Percentiles rank a stretch among this genome's conserved stretches.
phyloP scores from a whole-genome alignment of 2,888 invertebrate species.

The Sphaeridia pumilis region DNA sequence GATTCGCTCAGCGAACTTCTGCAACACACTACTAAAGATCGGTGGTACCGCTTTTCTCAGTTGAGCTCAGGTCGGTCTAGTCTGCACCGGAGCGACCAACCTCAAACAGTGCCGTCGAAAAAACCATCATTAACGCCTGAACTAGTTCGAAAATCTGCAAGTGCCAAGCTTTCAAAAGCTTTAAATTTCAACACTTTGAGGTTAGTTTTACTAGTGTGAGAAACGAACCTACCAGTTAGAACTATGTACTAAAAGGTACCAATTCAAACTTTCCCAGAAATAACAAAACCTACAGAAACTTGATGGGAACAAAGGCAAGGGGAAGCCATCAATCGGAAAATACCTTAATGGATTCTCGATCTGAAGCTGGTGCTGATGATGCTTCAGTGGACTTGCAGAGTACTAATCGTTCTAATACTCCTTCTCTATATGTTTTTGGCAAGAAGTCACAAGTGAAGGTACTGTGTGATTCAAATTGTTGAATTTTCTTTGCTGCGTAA shows the following conservation, averaged over 20 bases:
- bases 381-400: slow-evolving; percentile 11
- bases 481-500: no score
- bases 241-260: no score
- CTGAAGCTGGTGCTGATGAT: slow-evolving; percentile 4
- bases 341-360: slow-evolving; percentile 4
- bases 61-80: no score
- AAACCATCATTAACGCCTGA: slow-evolving; percentile 48
- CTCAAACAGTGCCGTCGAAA: slow-evolving; percentile 15
- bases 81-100: slow-evolving; percentile 13
- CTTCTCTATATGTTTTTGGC: slow-evolving; percentile 73
- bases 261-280: no score
- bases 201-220: slow-evolving; percentile 63
- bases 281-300: slow-evolving; percentile 7
- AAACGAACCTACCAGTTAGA: no score
- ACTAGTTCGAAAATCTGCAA: slow-evolving; percentile 47
- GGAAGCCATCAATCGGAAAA: slow-evolving; percentile 1
- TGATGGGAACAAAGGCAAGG: slow-evolving; percentile 8
- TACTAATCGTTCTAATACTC: no score
- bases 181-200: slow-evolving; percentile 67
- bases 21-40: no score
- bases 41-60: no score
- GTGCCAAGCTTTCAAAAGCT: slow-evolving; percentile 57
- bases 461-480: no score
- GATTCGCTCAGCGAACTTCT: slow-evolving; percentile 60
- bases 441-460: slow-evolving; percentile 77